Evolutionary conservation across 1,140 invertebrate species (phyloP).

Genomic region (Eupeodes corollae): DNA sequence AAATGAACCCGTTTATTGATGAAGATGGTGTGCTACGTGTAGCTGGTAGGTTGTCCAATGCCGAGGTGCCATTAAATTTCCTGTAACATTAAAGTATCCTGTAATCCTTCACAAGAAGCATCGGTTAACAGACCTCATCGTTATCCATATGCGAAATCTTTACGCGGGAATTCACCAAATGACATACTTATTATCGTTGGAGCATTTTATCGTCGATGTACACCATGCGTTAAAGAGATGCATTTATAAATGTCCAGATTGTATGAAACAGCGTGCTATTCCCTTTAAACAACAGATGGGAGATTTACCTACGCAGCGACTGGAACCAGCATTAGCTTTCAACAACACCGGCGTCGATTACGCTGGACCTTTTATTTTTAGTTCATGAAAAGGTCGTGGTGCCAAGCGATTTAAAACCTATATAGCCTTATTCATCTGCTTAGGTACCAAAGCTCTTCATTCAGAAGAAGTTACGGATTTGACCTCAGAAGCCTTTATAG

Average conservation of each 20-base stretch:
- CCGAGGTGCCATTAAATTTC: constrained; percentile 1
- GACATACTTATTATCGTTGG: constrained; percentile 2
- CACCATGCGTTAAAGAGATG: not conserved
- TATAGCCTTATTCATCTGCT: constrained; percentile 20
- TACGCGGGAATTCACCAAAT: constrained; percentile 5
- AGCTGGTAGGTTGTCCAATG: constrained; percentile 4
- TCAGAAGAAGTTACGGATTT: constrained; percentile 22
- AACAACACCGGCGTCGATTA: constrained; percentile 27
- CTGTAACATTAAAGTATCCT: constrained; percentile 2
- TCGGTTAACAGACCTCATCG: not conserved
- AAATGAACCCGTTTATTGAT: constrained; percentile 2
- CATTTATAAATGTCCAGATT: constrained; percentile 2
- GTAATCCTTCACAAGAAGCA: constrained; percentile 1
- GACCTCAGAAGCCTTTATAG: constrained; percentile 20
- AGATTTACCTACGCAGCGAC: not conserved
- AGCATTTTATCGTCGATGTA: constrained; percentile 3
- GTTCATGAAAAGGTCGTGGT: not conserved
- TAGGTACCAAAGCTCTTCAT: constrained; percentile 16
- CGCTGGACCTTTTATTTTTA: constrained; percentile 21
- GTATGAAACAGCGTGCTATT: not conserved
- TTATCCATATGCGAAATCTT: constrained; percentile 1
- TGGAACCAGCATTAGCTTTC: not conserved
- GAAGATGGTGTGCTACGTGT: constrained; percentile 4
- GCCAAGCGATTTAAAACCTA: constrained; percentile 11
- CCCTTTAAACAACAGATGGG: no score